phyloP scores from a whole-genome alignment of 2,113 vertebrate species.

The Semnopithecus entellus region DNA sequence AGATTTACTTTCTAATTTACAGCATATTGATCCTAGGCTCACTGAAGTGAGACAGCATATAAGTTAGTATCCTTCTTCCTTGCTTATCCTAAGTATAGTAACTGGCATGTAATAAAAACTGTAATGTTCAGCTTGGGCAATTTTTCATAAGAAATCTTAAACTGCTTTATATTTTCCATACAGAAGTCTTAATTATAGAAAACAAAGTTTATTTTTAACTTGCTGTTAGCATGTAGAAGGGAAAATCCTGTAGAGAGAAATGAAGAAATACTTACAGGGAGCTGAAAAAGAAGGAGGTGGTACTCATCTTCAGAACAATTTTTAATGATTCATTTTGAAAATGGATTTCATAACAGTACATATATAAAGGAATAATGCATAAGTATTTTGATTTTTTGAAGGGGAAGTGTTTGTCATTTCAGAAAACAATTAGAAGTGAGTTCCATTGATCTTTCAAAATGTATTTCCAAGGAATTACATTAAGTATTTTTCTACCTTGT shows the following conservation, averaged over 20 bases:
- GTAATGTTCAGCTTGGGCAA: not conserved
- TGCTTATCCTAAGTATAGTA: not conserved
- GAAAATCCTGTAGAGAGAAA: not conserved
- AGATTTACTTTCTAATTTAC: not conserved
- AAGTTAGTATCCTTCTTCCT: not conserved
- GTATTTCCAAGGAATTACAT: conserved; percentile 72
- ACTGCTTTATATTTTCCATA: not conserved
- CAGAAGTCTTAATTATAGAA: not conserved
- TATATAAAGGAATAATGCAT: not conserved
- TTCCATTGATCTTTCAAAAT: conserved; percentile 63
- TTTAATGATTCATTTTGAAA: conserved; percentile 18
- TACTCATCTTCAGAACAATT: not conserved
- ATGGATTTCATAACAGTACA: not conserved
- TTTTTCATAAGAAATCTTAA: not conserved
- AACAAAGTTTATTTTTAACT: not conserved
- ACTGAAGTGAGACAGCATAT: not conserved
- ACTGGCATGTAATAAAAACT: not conserved
- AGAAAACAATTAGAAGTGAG: conserved; percentile 1
- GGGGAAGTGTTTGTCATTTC: not conserved
- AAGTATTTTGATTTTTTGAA: not conserved
- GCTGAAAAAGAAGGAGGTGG: not conserved
- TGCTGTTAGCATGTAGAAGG: not conserved
- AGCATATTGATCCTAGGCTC: not conserved
- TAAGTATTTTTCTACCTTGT: conserved; percentile 56
- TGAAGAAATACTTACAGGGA: not conserved